Conservation (phyloP, 2,888 invertebrate species). For the Luperina testacea region DNA sequence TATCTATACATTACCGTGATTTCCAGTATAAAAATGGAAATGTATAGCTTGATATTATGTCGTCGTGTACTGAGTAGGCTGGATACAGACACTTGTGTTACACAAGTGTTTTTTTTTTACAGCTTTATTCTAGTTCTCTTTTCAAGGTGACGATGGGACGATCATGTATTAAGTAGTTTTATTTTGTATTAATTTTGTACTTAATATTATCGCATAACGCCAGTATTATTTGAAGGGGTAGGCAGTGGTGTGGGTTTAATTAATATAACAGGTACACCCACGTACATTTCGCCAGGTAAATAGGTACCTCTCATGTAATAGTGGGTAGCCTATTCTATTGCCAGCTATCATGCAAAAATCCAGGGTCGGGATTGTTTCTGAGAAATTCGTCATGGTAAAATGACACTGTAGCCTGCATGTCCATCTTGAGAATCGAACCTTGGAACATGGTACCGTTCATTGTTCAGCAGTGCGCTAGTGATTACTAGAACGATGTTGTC, state of each 20-base stretch:
- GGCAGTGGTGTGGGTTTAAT: neutral
- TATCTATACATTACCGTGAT: too few species aligned
- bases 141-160: constrained; percentile 19
- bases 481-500: neutral
- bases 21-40: too few species aligned
- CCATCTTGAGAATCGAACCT: neutral
- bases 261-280: too few species aligned
- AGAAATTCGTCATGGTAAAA: neutral
- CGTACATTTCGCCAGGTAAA: neutral
- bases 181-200: neutral
- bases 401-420: too few species aligned
- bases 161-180: neutral
- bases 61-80: neutral
- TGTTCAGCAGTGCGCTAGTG: neutral
- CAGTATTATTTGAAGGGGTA: neutral
- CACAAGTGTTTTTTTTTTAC: constrained; percentile 15
- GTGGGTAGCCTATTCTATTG: too few species aligned
- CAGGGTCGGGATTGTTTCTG: neutral
- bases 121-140: constrained; percentile 1
- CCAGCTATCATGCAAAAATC: neutral
- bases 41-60: too few species aligned
- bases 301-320: neutral
- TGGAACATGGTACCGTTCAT: neutral
- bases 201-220: too few species aligned
- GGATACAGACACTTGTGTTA: constrained; percentile 13